phyloP scores from a whole-genome alignment of 1,140 invertebrate genomes.

The Steinernema feltiae region DNA sequence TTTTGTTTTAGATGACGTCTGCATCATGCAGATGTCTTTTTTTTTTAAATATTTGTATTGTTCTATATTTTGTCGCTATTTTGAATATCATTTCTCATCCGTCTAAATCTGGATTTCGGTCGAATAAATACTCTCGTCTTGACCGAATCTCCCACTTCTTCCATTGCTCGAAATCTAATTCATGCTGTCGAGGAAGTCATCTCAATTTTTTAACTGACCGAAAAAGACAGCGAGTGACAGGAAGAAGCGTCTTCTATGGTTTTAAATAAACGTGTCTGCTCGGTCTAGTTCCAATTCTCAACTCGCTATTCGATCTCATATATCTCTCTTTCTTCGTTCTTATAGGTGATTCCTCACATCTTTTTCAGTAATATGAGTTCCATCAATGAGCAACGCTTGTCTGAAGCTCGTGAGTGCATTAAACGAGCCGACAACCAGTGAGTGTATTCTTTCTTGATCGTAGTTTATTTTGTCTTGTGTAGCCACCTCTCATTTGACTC shows the following conservation, averaged over 20 bases:
- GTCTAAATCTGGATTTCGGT: constrained; percentile 10
- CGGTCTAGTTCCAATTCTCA: too few relatives aligned
- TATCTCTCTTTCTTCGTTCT: background rate
- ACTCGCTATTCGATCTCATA: background rate
- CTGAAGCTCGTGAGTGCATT: constrained; percentile 35
- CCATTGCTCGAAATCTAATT: too few relatives aligned
- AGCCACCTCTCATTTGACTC: background rate
- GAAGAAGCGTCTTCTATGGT: too few relatives aligned
- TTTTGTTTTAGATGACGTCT: background rate
- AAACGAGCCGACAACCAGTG: constrained; percentile 33
- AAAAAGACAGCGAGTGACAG: too few relatives aligned
- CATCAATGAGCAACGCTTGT: constrained; percentile 30
- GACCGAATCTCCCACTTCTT: background rate
- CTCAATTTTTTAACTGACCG: too few relatives aligned
- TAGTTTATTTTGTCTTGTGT: background rate
- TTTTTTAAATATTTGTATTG: background rate
- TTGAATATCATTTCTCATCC: background rate
- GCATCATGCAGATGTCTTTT: background rate
- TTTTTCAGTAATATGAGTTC: constrained; percentile 24
- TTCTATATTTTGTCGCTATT: constrained; percentile 11
- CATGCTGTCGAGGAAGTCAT: too few relatives aligned
- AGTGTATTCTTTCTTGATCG: constrained; percentile 3
- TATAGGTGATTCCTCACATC: background rate
- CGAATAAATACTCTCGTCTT: constrained; percentile 11
- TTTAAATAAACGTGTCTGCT: too few relatives aligned